A percentile compares a stretch with the other conserved stretches of the same genome.
Evolutionary conservation across 2,888 invertebrate species (phyloP).

Genomic region (Cetonia aurata): DNA sequence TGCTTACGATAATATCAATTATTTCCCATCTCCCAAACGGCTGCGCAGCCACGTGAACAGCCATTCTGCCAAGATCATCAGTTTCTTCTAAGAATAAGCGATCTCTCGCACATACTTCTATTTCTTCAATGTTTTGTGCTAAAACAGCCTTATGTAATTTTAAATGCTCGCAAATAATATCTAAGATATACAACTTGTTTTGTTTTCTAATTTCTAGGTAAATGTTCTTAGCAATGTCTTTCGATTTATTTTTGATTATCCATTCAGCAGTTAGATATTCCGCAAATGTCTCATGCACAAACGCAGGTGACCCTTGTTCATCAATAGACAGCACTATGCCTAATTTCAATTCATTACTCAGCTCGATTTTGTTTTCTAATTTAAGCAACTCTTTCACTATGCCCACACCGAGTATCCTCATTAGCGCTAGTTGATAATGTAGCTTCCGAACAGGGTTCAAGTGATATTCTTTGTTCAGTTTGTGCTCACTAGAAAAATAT

Average conservation of each 20-base stretch:
- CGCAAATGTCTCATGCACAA: slow-evolving; percentile 1
- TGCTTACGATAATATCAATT: too few relatives aligned
- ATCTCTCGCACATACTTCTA: not conserved
- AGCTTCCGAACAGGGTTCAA: too few relatives aligned
- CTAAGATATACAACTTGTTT: not conserved
- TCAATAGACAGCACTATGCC: not conserved
- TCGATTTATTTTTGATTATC: not conserved
- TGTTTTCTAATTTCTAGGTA: not conserved
- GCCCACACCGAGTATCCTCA: too few relatives aligned
- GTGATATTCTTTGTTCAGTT: too few relatives aligned
- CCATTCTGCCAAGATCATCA: not conserved
- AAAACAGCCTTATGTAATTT: not conserved
- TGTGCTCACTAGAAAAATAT: too few relatives aligned
- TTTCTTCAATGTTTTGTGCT: not conserved
- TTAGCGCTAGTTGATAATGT: too few relatives aligned
- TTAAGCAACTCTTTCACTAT: not conserved
- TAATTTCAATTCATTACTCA: not conserved
- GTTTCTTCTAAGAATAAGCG: not conserved
- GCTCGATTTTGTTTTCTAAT: not conserved
- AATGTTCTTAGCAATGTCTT: not conserved
- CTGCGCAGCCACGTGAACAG: not conserved
- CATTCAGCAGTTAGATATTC: not conserved
- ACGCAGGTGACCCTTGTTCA: not conserved
- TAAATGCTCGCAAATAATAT: not conserved
- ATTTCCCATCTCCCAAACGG: too few relatives aligned